Percentiles rank a stretch among this genome's conserved stretches.
Evolutionary conservation across 2,888 invertebrate genomes (phyloP).

Genomic region (Cosmorhoe ocellata): DNA sequence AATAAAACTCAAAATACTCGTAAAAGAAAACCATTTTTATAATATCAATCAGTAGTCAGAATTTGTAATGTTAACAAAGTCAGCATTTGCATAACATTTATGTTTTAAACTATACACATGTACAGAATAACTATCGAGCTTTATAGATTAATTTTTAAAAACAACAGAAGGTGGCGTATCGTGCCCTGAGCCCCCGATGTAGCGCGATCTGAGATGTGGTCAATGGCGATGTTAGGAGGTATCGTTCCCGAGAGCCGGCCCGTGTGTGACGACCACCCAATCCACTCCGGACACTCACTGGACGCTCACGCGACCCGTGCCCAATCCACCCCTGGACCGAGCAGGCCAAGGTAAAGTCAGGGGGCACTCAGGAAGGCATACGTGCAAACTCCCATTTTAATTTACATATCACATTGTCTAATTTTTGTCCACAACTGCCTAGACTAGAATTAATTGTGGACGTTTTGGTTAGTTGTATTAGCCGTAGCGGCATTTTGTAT

Average conservation of each 20-base stretch:
- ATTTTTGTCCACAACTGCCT: constrained; percentile 39
- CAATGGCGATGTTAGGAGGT: constrained; percentile 75
- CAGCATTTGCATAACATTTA: constrained; percentile 30
- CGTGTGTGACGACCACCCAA: constrained; percentile 38
- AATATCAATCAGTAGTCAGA: constrained; percentile 33
- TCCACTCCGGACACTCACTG: constrained; percentile 38
- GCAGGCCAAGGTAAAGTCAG: constrained; percentile 70
- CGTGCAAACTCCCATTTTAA: constrained; percentile 72
- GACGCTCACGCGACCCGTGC: constrained; percentile 35
- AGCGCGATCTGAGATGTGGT: constrained; percentile 78
- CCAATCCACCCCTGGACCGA: constrained; percentile 35
- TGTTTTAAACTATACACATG: constrained; percentile 37
- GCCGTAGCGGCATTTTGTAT: constrained; percentile 55
- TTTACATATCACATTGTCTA: constrained; percentile 51
- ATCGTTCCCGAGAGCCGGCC: constrained; percentile 47
- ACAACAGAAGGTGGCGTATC: constrained; percentile 80
- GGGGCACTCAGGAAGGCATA: constrained; percentile 73
- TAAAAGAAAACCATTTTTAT: constrained; percentile 28
- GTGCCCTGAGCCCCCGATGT: constrained; percentile 77
- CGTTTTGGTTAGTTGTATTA: constrained; percentile 35
- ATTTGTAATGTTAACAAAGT: constrained; percentile 31
- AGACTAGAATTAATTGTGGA: constrained; percentile 35
- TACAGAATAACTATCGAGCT: constrained; percentile 58
- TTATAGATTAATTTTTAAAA: constrained; percentile 79
- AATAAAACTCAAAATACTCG: constrained; percentile 37